phyloP scores from a whole-genome alignment of 2,113 vertebrate species.

The Hystrix brachyura region DNA sequence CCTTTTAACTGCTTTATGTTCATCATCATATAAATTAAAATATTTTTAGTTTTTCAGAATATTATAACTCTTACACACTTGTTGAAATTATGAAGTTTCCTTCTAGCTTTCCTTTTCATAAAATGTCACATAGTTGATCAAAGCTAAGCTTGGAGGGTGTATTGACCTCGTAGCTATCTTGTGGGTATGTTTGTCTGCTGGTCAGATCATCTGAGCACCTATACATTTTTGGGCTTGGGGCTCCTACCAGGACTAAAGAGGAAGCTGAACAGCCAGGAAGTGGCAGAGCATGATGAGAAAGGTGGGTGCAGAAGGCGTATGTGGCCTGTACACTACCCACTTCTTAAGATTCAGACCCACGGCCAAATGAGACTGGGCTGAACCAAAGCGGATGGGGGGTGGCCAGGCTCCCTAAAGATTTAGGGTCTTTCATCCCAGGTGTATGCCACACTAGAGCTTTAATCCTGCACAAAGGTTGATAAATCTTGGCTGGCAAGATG shows the following conservation, averaged over 20 bases:
- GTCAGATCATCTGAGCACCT: neutral
- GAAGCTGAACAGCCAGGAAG: neutral
- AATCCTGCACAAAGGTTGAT: neutral
- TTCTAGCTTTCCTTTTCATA: neutral
- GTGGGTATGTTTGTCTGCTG: neutral
- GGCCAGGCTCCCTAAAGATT: neutral
- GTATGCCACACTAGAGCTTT: neutral
- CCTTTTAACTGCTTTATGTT: neutral
- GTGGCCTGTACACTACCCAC: no score
- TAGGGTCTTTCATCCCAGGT: neutral
- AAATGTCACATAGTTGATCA: neutral
- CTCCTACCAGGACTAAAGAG: neutral
- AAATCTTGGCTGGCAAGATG: neutral
- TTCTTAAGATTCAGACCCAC: neutral
- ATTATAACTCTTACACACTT: neutral
- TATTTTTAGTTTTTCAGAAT: conserved; percentile 4
- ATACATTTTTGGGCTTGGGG: neutral
- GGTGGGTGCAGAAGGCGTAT: neutral
- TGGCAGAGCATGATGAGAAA: neutral
- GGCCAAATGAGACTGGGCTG: neutral
- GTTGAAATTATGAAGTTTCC: neutral
- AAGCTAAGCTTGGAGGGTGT: neutral
- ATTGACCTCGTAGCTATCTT: neutral
- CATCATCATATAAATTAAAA: neutral
- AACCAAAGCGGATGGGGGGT: neutral